Evolutionary conservation across 2,797 vertebrate species (phyloP), one percentile per base, ranked within the genome.

Genomic region (Craterocephalus amniculus): DNA sequence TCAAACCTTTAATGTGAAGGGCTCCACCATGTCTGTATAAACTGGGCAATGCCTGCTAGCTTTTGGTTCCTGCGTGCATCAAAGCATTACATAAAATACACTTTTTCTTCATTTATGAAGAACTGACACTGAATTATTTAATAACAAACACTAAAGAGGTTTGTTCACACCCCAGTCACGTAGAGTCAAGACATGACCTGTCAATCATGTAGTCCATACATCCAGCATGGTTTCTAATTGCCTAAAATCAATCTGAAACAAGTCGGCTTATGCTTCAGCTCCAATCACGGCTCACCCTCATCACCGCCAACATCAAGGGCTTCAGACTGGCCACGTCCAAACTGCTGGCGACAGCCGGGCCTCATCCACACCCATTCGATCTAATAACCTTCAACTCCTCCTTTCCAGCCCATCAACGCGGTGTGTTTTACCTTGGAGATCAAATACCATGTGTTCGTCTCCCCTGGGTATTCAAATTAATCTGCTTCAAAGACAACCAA

Each of bases 301-400:
- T 90, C 88, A 84, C 58, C 0, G 29, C 58, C 34, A 51, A 89
- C 86, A 85, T 90, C 87, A 90, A 89, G 75, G 73, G 70, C 83
- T 58, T 91, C 84, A 87, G 59, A 40, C 18, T 35, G 38, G 65
- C 74, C 3, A 20, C 51, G 35, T 66, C 34, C 76, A 83, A 87
- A 90, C 58, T 26, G 48, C 34, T 63, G 0, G 70, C 66, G 88
- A 90, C 90, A 86, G 84, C 80, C 63, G 32, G 31, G 80, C 84
- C 79, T 83, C 83, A 68, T 73, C 81, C 69, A n/a, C 79, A 20
- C 71, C 84, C 84, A 83, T 88, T 90, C 60, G 2, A 70, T 85
- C 87, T 52, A 83, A 91, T 90, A 87, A 89, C 80, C 89, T 86
- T 90, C 89, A 90, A 72, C 78, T 77, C 55, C 52, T 72, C 68